Base-by-base conservation (phyloP, 2,797 vertebrate genomes). In the Melopsittacus undulatus region DNA sequence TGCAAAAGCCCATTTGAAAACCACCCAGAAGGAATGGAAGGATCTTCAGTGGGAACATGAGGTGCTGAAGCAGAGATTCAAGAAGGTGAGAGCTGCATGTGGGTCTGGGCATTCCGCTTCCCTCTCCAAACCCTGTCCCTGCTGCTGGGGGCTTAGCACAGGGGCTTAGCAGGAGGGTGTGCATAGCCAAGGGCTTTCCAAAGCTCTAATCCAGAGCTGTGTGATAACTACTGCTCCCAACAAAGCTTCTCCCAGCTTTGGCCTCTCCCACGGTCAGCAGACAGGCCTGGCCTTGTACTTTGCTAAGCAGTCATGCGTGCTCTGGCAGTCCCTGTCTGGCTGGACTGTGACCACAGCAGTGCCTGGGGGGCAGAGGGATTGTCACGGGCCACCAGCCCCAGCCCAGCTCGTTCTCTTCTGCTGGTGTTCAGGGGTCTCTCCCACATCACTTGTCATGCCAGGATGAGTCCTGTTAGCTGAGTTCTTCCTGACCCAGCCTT, bases 1-100 rank as follows among this genome's bases (percentile, higher is more conserved):
- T 62, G 92, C 97, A 13, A 98, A 98, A 95, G 98, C 98, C 36
- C 97, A 89, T 51, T 93, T 99, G 90, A 99, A 98, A 95, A 94
- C 98, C 23, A 77, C 97, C 1, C 98, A 98, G 84, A 98, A 98
- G 63, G 98, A 98, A 4, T 93, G 98, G 81, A 98, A 98, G 87
- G 98, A 98, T 32, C 97, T 98, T 36, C 98, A 97, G 87, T 99
- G 98, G 98, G 98, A 99, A 27, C 98, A 98, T 0, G 98, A 99
- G 81, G 98, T 99, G 38, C 95, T 99, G 76, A 98, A 98, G 91
- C 98, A 99, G 89, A 97, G 97, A 15, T 98, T 99, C 72, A 73
- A 85, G 23, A 97, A 98, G 99, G 99, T 99, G 91, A 97, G 94
- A 69, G 49, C 75, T 74, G 61, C n/a, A 13, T 26, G 20, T 5